Percentiles rank a stretch among this genome's conserved stretches.
Evolutionary conservation across 2,797 vertebrate species (phyloP).

Genomic region (Sebastes nivosus): DNA sequence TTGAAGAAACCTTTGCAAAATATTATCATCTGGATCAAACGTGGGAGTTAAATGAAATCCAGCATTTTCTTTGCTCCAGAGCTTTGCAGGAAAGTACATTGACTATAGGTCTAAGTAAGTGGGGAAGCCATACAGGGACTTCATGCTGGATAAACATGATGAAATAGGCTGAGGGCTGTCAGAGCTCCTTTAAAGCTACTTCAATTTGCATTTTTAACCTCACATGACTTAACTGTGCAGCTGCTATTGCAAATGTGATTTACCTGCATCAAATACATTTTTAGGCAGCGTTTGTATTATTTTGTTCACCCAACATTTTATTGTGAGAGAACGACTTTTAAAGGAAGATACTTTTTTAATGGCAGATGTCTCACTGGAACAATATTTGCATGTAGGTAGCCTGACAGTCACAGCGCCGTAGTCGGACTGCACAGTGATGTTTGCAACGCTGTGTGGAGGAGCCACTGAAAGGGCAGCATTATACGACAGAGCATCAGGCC

Average conservation of each 20-base stretch:
- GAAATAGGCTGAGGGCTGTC: not conserved
- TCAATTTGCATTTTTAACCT: constrained; percentile 14
- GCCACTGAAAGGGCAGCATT: constrained; percentile 50
- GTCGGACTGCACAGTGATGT: constrained; percentile 35
- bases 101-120: not conserved
- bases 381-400: constrained; percentile 53
- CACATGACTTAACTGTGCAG: not conserved
- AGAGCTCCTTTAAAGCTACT: not conserved
- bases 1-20: not conserved
- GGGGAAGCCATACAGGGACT: not conserved
- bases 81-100: not conserved
- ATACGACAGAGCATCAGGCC: constrained; percentile 59
- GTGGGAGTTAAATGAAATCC: not conserved
- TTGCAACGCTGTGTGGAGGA: constrained; percentile 32
- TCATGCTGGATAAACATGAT: constrained; percentile 4
- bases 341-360: constrained; percentile 14
- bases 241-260: not conserved
- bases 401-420: constrained; percentile 49
- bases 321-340: constrained; percentile 7
- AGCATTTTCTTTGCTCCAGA: not conserved
- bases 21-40: not conserved
- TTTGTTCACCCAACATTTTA: not conserved
- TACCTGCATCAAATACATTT: not conserved
- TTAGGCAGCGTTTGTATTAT: not conserved
- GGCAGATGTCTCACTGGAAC: constrained; percentile 39